phyloP scores from a whole-genome alignment of 1,140 invertebrate genomes.

The Ostrea denselamellosa region DNA sequence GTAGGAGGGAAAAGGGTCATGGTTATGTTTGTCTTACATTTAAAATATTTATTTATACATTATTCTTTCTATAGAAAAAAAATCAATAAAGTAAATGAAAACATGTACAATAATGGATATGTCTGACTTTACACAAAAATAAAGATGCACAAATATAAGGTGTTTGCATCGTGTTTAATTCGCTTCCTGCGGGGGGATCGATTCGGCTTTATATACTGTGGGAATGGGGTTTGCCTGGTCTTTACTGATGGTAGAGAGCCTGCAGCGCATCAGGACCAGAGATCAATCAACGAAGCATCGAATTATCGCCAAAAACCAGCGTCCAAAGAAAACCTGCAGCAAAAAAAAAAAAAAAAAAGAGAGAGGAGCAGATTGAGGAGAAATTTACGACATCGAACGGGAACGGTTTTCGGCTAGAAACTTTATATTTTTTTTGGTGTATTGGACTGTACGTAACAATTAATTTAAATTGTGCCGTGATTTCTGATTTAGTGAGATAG shows the following conservation, averaged over 20 bases:
- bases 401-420: background rate
- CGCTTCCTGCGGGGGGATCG: constrained; percentile 29
- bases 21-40: background rate
- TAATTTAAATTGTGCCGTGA: background rate
- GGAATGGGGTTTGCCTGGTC: background rate
- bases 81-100: constrained; percentile 18
- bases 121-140: background rate
- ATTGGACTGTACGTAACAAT: background rate
- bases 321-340: background rate
- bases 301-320: background rate
- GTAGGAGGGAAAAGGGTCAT: background rate
- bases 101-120: background rate
- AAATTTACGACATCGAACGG: background rate
- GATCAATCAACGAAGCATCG: background rate
- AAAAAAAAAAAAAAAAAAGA: background rate
- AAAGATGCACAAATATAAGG: background rate
- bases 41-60: constrained; percentile 16
- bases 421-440: background rate
- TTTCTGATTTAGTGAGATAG: background rate
- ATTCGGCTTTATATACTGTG: background rate
- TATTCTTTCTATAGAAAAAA: background rate
- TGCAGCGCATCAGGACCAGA: background rate
- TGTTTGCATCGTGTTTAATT: background rate
- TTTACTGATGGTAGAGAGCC: background rate
- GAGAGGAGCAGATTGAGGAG: background rate